These are phyloP conservation scores for Harpagus bidentatus DNA, from an alignment of 2,113 vertebrate species.

Conservation along the genomic window DNA sequence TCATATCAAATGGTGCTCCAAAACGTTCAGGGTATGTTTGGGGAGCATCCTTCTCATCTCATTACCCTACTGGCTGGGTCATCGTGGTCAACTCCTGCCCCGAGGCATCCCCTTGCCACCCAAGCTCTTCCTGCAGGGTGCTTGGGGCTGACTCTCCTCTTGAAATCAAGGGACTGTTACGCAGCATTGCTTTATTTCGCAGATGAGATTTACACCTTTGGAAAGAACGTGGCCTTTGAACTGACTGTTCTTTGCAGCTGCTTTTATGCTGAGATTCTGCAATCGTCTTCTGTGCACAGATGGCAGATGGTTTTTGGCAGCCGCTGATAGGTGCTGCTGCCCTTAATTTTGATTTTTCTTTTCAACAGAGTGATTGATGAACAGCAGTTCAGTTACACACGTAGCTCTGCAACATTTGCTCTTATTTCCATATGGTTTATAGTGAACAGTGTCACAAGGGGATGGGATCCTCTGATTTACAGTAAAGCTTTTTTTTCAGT, in stretches of 20 bases:
- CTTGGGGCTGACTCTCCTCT: neutral
- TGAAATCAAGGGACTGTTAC: neutral
- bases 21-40: fast-evolving
- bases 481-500: neutral
- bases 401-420: neutral
- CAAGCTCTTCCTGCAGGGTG: neutral
- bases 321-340: neutral
- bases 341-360: neutral
- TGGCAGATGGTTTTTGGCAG: neutral
- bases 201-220: neutral
- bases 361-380: neutral
- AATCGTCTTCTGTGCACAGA: neutral
- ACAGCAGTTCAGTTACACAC: neutral
- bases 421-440: neutral
- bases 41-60: neutral
- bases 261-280: neutral
- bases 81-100: neutral
- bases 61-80: neutral
- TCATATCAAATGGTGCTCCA: neutral
- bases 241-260: neutral
- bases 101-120: neutral
- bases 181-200: neutral
- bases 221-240: slow-evolving; percentile 12
- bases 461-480: neutral
- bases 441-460: neutral